Evolutionary conservation across 2,113 vertebrate species (phyloP).

Genomic region (Scartelaos histophorus): DNA sequence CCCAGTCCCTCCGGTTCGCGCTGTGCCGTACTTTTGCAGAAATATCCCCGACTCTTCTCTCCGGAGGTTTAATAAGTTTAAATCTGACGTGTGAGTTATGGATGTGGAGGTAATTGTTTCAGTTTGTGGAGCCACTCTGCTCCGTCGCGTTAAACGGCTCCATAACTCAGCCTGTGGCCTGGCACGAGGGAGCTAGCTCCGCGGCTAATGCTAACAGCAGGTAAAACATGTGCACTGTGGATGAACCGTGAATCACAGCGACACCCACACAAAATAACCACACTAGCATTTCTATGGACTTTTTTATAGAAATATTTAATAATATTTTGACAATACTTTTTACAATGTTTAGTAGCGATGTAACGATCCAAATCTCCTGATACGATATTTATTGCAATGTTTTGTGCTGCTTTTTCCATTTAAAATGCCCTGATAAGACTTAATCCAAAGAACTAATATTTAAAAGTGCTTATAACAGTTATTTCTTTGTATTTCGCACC

Average conservation of each 20-base stretch:
- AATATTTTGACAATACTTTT: too few relatives aligned
- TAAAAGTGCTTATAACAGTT: too few relatives aligned
- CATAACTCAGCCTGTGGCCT: constrained; percentile 7
- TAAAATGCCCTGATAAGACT: too few relatives aligned
- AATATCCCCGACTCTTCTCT: background rate
- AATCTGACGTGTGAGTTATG: constrained; percentile 4
- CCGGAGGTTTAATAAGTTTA: background rate
- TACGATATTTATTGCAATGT: too few relatives aligned
- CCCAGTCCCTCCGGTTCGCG: background rate
- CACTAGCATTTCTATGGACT: too few relatives aligned
- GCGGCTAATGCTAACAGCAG: constrained; percentile 7
- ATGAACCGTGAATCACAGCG: background rate
- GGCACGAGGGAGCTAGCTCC: background rate
- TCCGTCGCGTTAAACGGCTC: background rate
- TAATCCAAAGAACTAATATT: too few relatives aligned
- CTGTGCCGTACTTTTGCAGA: background rate
- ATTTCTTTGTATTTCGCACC: too few relatives aligned
- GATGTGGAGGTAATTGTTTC: constrained; percentile 2
- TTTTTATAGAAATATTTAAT: too few relatives aligned
- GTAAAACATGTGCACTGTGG: background rate
- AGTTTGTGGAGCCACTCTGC: constrained; percentile 1
- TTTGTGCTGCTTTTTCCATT: too few relatives aligned
- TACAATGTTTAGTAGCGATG: too few relatives aligned
- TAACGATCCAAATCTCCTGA: too few relatives aligned
- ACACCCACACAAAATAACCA: too few relatives aligned